Base-by-base conservation (phyloP, 2,113 vertebrate genomes). In the Mionectes macconnelli region DNA sequence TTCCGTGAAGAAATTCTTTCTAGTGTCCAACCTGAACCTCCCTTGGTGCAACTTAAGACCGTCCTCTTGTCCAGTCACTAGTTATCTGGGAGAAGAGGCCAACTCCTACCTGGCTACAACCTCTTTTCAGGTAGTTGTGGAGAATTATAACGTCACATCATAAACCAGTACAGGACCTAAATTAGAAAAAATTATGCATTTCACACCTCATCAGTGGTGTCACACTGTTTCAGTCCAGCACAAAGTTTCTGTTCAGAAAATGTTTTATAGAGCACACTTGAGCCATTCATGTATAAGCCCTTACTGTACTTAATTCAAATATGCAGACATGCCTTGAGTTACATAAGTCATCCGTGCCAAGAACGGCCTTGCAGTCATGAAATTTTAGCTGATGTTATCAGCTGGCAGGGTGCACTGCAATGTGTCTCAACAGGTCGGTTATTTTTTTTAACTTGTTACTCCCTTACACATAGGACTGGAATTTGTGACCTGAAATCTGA, bases 401-500 rank as follows among this genome's bases (percentile, higher is more conserved):
- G 40, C 44, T 79, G 52, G 22, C 56, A 56, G 74, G 5, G 16
- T 57, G 47, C 47, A 47, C 16, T 50, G 31, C 70, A 52, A 79
- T 49, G 15, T 89, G 91, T 81, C 84, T 87, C 57, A 79, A 94
- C 91, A 95, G 69, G 80, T 60, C 4, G 0, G 23, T 31, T 83
- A 2, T 84, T 94, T 89, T 89, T 89, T 88, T 85, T 42, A 66
- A 70, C 47, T 92, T 91, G 10, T 78, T 92, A 52, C 62, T 84
- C 9, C 23, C 25, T 92, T 94, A 82, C 87, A 49, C 9, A 52
- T 6, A 60, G 49, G 63, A 72, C 40, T 91, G 91, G 91, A 94
- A 94, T 94, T 70, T 82, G 24, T 57, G 73, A 24, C 23, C 53
- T 92, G 93, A 82, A 94, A 89, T 73, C 57, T 64, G 87, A 89